Base-by-base conservation (phyloP, 1,140 invertebrate species). In the Halictus rubicundus region DNA sequence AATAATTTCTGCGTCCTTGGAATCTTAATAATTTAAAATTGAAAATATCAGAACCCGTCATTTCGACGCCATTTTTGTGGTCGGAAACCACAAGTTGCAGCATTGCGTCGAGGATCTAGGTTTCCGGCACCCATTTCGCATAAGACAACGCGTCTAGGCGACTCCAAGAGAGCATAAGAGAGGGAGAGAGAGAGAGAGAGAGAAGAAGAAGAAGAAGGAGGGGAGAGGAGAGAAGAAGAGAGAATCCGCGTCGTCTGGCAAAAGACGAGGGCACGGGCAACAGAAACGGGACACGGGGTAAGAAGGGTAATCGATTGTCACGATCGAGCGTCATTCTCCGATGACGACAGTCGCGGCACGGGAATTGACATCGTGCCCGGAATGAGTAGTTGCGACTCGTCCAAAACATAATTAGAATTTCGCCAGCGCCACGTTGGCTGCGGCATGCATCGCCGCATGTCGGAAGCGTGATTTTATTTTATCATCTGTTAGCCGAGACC, bases 401-500 rank as follows among this genome's bases (percentile, higher is more conserved):
- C 83, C 84, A 86, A 82, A 81, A 86, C 75, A 61, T 85, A 84
- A 84, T 86, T 86, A 84, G 79, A 84, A 75, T 84, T 75, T 78
- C 57, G 39, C 32, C 65, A 64, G 61, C 52, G 72, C 69, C 74
- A 61, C 60, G 63, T 74, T 14, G 46, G 61, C 68, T 59, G 23
- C n/a, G 69, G 60, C 19, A 52, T 60, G 70, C 46, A 5, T 32
- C 32, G 32, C 2, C 37, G 59, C 79, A 69, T 37, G 37, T 69
- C 32, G n/a, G 46, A 83, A 37, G n/a, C 25, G 60, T 37, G 10
- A 12, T 14, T 32, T 46, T 25, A 79, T 70, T 66, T 70, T 23
- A 60, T 79, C 61, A 63, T 25, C 66, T 6, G 71, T 64, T 77
- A 60, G 46, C 46, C 42, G 23, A 52, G 65, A 21, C 27, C 32